phyloP scores from a whole-genome alignment of 2,888 invertebrate genomes.

The Harpagoxenus sublaevis region DNA sequence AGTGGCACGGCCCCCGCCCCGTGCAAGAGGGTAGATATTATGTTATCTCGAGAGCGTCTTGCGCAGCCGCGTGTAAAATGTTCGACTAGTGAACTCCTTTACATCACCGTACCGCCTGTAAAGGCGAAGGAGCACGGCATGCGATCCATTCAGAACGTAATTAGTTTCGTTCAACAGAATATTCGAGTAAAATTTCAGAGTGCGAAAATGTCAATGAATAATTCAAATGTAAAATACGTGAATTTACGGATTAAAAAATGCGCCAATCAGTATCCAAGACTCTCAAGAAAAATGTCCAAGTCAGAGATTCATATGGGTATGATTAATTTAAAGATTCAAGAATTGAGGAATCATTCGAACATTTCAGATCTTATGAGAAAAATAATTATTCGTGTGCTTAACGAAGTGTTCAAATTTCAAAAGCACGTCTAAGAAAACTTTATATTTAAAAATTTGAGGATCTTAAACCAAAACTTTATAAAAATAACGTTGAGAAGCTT shows the following conservation, averaged over 20 bases:
- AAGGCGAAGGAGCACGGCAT: slow-evolving; percentile 25
- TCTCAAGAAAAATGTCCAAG: not conserved
- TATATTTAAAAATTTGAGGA: not conserved
- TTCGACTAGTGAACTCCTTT: slow-evolving; percentile 45
- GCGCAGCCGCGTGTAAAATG: slow-evolving; percentile 43
- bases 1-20: not conserved
- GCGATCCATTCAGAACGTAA: slow-evolving; percentile 32
- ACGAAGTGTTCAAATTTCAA: not conserved
- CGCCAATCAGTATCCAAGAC: not conserved
- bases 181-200: slow-evolving; percentile 19
- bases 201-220: slow-evolving; percentile 5
- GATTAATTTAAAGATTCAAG: slow-evolving; percentile 22
- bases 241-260: not conserved
- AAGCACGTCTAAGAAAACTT: not conserved
- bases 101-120: slow-evolving; percentile 17
- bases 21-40: slow-evolving; percentile 35
- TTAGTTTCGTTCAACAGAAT: slow-evolving; percentile 18
- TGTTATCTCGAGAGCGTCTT: slow-evolving; percentile 35
- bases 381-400: not conserved
- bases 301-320: not conserved
- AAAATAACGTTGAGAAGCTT: not conserved
- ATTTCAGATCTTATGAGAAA: not conserved
- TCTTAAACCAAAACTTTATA: not conserved
- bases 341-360: not conserved
- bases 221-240: not conserved